A percentile compares a stretch with the other conserved stretches of the same genome.
Conservation (phyloP, 2,797 vertebrate genomes). For the Podarcis lilfordi region DNA sequence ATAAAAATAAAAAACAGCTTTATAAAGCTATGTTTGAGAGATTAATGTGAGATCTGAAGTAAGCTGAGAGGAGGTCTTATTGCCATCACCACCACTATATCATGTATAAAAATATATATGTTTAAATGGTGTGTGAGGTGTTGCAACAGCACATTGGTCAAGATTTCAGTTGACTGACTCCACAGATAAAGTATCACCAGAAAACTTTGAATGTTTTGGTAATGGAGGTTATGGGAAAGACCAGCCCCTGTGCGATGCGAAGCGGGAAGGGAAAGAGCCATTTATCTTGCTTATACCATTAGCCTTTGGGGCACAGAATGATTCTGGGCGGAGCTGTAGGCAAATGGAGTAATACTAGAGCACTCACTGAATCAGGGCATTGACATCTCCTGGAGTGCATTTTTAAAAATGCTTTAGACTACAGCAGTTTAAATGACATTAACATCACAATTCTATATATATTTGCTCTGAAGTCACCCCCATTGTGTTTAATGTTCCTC, state of each 20-base stretch:
- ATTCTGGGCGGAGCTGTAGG: background rate
- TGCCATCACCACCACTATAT: conserved; percentile 34
- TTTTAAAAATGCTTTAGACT: background rate
- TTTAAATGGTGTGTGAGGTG: conserved; percentile 43
- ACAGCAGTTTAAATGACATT: background rate
- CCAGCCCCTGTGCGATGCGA: conserved; percentile 1
- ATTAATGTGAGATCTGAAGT: conserved; percentile 43
- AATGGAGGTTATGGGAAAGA: conserved; percentile 26
- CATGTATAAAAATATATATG: background rate
- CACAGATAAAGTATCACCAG: conserved; percentile 17
- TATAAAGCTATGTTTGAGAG: conserved; percentile 41
- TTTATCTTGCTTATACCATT: conserved; percentile 46
- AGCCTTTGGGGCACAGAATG: background rate
- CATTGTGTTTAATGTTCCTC: background rate
- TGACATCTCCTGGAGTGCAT: background rate
- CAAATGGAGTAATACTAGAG: background rate
- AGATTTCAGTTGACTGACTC: conserved; percentile 31
- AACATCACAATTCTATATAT: background rate
- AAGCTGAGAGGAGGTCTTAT: conserved; percentile 7
- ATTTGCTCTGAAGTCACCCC: background rate
- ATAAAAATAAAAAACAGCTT: background rate
- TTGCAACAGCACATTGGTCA: conserved; percentile 46
- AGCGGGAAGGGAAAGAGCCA: conserved; percentile 36
- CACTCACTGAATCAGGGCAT: background rate
- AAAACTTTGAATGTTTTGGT: conserved; percentile 39